phyloP scores from a whole-genome alignment of 2,888 invertebrate genomes.

The Willowsia nigromaculata region DNA sequence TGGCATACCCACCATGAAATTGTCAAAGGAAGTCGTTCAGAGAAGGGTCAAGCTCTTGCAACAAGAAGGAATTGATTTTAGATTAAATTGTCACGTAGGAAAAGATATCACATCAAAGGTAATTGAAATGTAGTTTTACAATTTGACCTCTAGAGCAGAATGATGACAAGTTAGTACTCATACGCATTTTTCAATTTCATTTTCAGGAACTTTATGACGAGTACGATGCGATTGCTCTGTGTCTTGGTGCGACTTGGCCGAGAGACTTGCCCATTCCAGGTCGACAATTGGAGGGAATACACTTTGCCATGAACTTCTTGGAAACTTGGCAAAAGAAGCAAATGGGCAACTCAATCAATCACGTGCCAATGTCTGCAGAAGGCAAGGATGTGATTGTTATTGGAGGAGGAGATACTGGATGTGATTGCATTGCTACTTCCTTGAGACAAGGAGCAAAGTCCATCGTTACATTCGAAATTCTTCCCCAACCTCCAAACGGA shows the following conservation, averaged over 20 bases:
- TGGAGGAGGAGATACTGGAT: slow-evolving; percentile 94
- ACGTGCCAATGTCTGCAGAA: slow-evolving; percentile 87
- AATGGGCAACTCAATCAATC: slow-evolving; percentile 84
- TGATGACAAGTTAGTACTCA: too few species aligned
- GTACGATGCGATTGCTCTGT: slow-evolving; percentile 92
- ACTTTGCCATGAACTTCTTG: slow-evolving; percentile 98
- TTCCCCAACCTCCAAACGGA: slow-evolving; percentile 92
- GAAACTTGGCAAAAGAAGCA: slow-evolving; percentile 98
- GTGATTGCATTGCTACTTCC: slow-evolving; percentile 99
- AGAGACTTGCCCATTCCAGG: slow-evolving; percentile 88
- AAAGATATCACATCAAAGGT: slow-evolving; percentile 91
- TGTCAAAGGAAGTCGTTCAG: slow-evolving; percentile 95
- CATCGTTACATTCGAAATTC: slow-evolving; percentile 97
- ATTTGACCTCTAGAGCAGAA: too few species aligned
- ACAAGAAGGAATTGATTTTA: slow-evolving; percentile 94
- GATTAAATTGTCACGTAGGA: slow-evolving; percentile 94
- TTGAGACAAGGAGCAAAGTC: slow-evolving; percentile 93
- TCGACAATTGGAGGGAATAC: slow-evolving; percentile 93
- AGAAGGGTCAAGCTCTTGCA: slow-evolving; percentile 91
- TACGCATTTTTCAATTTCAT: neutral
- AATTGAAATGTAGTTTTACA: slow-evolving; percentile 5
- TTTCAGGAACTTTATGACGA: slow-evolving; percentile 80
- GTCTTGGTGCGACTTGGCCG: slow-evolving; percentile 98
- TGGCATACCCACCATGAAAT: slow-evolving; percentile 99
- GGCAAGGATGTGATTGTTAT: slow-evolving; percentile 97